These are phyloP conservation scores for Cotesia typhae DNA, from an alignment of 1,140 invertebrate species.

Conservation along the genomic window DNA sequence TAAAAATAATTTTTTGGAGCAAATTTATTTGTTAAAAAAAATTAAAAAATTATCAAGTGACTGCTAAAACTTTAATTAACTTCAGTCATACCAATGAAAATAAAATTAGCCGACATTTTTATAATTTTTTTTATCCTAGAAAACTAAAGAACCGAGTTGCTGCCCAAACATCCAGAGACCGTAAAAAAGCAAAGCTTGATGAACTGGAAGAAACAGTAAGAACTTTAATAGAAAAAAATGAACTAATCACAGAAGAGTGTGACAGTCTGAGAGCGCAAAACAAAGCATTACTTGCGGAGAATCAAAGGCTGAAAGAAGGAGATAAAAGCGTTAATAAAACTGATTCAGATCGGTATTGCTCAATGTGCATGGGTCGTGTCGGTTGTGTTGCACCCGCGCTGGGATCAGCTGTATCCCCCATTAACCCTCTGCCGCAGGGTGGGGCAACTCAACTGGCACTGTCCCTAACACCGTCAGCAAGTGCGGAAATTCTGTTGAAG, in stretches of 20 bases:
- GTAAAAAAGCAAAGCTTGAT: constrained; percentile 93
- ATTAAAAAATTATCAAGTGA: too few species aligned
- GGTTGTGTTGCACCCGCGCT: constrained; percentile 68
- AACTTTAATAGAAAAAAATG: constrained; percentile 72
- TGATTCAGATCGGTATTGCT: constrained; percentile 58
- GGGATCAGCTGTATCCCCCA: constrained; percentile 80
- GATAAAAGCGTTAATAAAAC: constrained; percentile 61
- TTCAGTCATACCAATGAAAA: too few species aligned
- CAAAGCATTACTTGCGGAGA: constrained; percentile 72
- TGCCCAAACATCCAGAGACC: constrained; percentile 95
- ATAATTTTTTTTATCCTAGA: constrained; percentile 63
- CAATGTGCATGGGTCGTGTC: constrained; percentile 64
- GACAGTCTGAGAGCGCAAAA: constrained; percentile 73
- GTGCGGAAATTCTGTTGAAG: constrained; percentile 69
- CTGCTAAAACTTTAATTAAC: too few species aligned
- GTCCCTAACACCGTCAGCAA: constrained; percentile 59
- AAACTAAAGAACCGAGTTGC: constrained; percentile 97
- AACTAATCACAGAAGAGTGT: constrained; percentile 72
- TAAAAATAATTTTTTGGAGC: too few species aligned
- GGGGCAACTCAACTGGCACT: constrained; percentile 71
- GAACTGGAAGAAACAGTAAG: constrained; percentile 82
- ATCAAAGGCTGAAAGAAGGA: constrained; percentile 67
- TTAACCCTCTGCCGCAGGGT: constrained; percentile 84
- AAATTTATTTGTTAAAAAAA: too few species aligned
- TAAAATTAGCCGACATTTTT: too few species aligned